Evolutionary conservation across 2,797 vertebrate species (phyloP), one percentile per base, ranked within the genome.

Genomic region (Coreius guichenoti): DNA sequence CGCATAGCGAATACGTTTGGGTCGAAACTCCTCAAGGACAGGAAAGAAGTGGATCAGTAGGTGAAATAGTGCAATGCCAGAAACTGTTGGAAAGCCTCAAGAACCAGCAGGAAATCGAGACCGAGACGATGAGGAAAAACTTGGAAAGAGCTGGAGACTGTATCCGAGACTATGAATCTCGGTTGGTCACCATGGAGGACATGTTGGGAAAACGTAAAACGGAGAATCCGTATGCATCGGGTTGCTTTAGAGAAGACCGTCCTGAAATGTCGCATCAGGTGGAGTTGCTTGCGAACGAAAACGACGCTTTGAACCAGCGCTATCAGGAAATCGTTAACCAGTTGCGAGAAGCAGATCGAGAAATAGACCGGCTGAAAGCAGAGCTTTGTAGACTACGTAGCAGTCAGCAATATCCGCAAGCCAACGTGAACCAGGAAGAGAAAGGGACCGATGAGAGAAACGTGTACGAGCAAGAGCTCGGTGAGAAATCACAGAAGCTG

Each of bases 301-400:
- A 96, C 0, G 80, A 89, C 13, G 94, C 94, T 16, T 68, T 96
- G 84, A 94, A 95, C 84, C 96, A 95, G 49, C 92, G 92, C 13
- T 96, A 93, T 87, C 96, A 96, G 87, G 95, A 96, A 88, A 96
- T 96, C 14, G 86, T 96, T 56, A 96, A 96, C 89, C 96, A 96
- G 90, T 91, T 96, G 87, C 96, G 94, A 1, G 96, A 96, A 90
- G 96, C 96, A 0, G 95, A 96, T 88, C 87, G 95, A 87, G 96
- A 96, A 91, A 96, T 96, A 87, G 95, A 96, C 86, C 72, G 94
- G 80, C 93, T 96, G 47, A 96, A 96, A 90, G 90, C 90, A 0
- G 95, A 96, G 88, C 90, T 96, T 68, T 89, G 90, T 74, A 87
- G 82, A 81, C 91, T 93, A 68, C 94, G 94, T 67, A 92, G 91